These are phyloP conservation scores for Labrus mixtus DNA, from an alignment of 2,113 vertebrate genomes.

Conservation along the genomic window DNA sequence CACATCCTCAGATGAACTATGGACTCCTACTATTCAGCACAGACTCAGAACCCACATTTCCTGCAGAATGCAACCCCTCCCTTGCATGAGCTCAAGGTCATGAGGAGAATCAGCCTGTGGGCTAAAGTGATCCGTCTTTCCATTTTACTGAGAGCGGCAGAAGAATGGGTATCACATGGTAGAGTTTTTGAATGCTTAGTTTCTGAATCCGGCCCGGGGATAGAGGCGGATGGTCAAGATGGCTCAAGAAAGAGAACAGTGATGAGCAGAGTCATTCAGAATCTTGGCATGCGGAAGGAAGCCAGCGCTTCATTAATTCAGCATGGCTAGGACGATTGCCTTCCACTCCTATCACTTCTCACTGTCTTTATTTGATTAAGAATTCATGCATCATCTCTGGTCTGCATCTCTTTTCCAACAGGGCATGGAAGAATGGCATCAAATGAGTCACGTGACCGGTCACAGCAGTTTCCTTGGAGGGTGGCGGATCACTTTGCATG, in stretches of 20 bases:
- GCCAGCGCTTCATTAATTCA: conserved; percentile 62
- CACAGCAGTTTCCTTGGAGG: conserved; percentile 34
- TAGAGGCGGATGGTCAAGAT: conserved; percentile 15
- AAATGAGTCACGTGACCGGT: conserved; percentile 40
- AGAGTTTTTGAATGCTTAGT: not conserved
- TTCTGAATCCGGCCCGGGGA: conserved; percentile 4
- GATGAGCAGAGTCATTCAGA: conserved; percentile 57
- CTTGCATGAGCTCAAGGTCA: conserved; percentile 50
- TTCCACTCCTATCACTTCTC: conserved; percentile 58
- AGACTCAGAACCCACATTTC: conserved; percentile 8
- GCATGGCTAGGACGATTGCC: conserved; percentile 44
- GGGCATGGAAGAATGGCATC: conserved; percentile 47
- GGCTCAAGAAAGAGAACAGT: conserved; percentile 25
- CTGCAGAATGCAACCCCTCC: not conserved
- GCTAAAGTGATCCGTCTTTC: conserved; percentile 1
- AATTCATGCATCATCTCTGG: conserved; percentile 75
- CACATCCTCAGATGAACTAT: conserved; percentile 26
- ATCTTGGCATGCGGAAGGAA: conserved; percentile 56
- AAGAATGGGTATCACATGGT: not conserved
- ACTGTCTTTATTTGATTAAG: conserved; percentile 74
- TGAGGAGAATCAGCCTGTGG: conserved; percentile 1
- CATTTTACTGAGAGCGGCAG: conserved; percentile 19
- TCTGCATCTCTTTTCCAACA: conserved; percentile 45
- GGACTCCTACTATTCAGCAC: not conserved
- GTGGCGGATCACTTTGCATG: conserved; percentile 30